Base-by-base conservation (phyloP, 2,797 vertebrate species). In the Aldrovandia affinis region DNA sequence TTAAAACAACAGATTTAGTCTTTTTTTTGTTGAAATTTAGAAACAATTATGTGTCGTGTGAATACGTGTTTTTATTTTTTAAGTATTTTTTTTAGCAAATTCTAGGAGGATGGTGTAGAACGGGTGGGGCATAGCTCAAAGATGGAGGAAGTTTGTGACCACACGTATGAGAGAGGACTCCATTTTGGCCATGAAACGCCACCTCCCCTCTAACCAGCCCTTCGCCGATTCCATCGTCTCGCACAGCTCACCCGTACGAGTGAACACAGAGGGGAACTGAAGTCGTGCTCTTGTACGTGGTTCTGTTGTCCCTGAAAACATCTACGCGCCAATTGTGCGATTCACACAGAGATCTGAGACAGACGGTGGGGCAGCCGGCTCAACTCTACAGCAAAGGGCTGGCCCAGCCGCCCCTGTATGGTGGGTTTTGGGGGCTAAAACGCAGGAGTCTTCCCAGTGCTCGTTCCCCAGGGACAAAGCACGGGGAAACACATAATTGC, bases 91-190 rank as follows among this genome's bases (percentile, higher is more conserved):
- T 85, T 68, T 82, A 68, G 30, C 63, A 68, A 36, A 68, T 79
- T 88, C 87, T 50, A 20, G 83, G 83, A 79, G 92, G 90, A 91
- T 86, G 88, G 89, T 85, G 85, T 87, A 88, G 86, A 88, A 88
- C 81, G 84, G 88, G 86, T 87, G 87, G 90, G 85, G 87, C 83
- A 87, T 89, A 70, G 88, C 85, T 86, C 73, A 87, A 81, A 79
- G 88, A 79, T 39, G 50, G 83, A 70, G 15, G 84, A 81, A 52
- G 15, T 44, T 68, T 36, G 73, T 50, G 83, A 14, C 78, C 63
- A 88, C 57, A 81, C 70, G 88, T 83, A 89, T 87, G 84, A 28
- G 68, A 42, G 50, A 83, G 39, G 33, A 36, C 81, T 33, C 70
- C 54, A 22, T 78, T 61, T 15, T 10, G 36, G 39, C 55, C 25